Percentiles rank a stretch among this genome's conserved stretches.
Conservation (phyloP, 2,888 invertebrate genomes). For the Leptopilina syphax region DNA sequence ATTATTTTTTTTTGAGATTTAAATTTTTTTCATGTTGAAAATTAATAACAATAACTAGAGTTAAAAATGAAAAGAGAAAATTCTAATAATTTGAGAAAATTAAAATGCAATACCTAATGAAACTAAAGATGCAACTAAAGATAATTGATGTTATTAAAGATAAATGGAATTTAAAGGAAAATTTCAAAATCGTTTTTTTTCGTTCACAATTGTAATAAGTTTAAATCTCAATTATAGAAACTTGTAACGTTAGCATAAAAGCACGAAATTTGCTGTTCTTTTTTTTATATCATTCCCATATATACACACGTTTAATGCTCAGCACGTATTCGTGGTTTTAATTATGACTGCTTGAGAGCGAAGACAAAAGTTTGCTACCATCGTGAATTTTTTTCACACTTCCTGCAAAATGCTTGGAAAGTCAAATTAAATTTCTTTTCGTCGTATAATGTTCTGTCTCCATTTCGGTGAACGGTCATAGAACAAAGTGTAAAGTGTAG, state of each 20-base stretch:
- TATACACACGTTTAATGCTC: not conserved
- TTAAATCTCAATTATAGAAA: conserved; percentile 1
- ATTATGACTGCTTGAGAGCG: conserved; percentile 23
- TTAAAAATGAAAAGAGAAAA: too few species aligned
- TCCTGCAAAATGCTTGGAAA: conserved; percentile 25
- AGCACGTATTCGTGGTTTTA: conserved; percentile 2
- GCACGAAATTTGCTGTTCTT: not conserved
- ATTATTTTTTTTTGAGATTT: too few species aligned
- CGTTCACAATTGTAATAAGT: not conserved
- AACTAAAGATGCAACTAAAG: not conserved
- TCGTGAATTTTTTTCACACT: conserved; percentile 35
- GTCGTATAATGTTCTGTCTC: conserved; percentile 18
- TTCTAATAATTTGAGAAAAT: too few species aligned
- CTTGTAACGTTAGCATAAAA: conserved; percentile 34
- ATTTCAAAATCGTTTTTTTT: not conserved
- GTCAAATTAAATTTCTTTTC: conserved; percentile 31
- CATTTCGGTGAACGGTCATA: not conserved
- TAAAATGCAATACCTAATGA: not conserved
- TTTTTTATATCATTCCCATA: not conserved
- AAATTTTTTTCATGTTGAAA: too few species aligned
- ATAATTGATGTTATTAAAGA: conserved; percentile 12
- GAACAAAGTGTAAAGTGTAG: not conserved
- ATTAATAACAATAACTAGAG: too few species aligned
- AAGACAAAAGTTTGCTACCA: conserved; percentile 15
- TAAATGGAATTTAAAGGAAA: not conserved